Percentiles rank a stretch among this genome's conserved stretches.
These are phyloP conservation scores for Panagrolaimus sp. DNA, from an alignment of 1,140 invertebrate genomes.

Conservation along the genomic window DNA sequence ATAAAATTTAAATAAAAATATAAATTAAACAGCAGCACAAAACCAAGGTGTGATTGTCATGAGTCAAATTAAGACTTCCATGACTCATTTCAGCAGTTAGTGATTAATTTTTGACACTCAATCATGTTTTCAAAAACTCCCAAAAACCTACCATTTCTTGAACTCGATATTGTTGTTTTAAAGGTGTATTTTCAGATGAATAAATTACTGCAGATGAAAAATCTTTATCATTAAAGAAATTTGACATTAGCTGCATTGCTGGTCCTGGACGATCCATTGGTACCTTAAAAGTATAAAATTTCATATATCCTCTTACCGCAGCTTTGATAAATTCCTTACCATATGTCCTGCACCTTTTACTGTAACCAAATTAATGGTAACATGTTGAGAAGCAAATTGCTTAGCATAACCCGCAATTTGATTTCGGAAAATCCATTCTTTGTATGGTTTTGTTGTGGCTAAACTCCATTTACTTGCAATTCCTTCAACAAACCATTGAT, in stretches of 20 bases:
- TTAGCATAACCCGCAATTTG: slow-evolving; percentile 22
- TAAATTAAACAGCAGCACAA: too few species aligned
- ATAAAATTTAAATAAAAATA: too few species aligned
- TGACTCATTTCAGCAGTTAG: too few species aligned
- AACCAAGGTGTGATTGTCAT: too few species aligned
- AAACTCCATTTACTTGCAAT: background rate
- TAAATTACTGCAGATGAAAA: slow-evolving; percentile 18
- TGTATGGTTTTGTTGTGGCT: slow-evolving; percentile 19
- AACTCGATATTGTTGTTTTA: background rate
- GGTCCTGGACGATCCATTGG: slow-evolving; percentile 60
- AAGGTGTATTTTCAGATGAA: slow-evolving; percentile 14
- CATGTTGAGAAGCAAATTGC: slow-evolving; percentile 16
- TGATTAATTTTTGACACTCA: too few species aligned
- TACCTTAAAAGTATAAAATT: slow-evolving; percentile 63
- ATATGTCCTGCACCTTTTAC: slow-evolving; percentile 22
- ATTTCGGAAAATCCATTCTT: slow-evolving; percentile 7
- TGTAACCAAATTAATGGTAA: slow-evolving; percentile 25
- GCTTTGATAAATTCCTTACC: background rate
- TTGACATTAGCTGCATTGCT: slow-evolving; percentile 58
- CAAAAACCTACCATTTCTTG: background rate
- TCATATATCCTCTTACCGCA: slow-evolving; percentile 41
- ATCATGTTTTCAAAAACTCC: too few species aligned
- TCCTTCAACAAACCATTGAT: slow-evolving; percentile 62
- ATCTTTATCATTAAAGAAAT: slow-evolving; percentile 31
- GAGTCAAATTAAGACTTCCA: too few species aligned